Percentiles rank a stretch among this genome's conserved stretches.
Evolutionary conservation across 2,888 invertebrate species (phyloP).

Genomic region (Aporophyla nigra): DNA sequence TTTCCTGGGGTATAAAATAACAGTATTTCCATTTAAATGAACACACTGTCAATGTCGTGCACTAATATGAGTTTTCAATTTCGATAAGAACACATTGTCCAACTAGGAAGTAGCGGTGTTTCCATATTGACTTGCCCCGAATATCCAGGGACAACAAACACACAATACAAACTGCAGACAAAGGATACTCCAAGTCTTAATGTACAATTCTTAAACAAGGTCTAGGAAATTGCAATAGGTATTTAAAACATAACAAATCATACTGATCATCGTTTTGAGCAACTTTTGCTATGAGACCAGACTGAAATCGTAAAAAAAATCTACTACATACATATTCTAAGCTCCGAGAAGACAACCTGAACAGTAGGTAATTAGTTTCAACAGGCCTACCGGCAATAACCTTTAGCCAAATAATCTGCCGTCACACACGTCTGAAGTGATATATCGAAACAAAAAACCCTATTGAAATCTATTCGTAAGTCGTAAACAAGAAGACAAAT

Average conservation of each 20-base stretch:
- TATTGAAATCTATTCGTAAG: constrained; percentile 31
- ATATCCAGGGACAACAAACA: background rate
- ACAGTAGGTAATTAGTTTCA: background rate
- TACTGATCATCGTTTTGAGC: background rate
- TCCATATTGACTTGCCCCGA: constrained; percentile 10
- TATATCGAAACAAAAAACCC: constrained; percentile 42
- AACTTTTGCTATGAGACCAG: background rate
- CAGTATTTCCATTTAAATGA: constrained; percentile 35
- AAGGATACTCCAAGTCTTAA: background rate
- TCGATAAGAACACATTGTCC: constrained; percentile 9
- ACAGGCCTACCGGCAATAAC: constrained; percentile 9
- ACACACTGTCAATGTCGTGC: constrained; percentile 38
- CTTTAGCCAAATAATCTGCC: constrained; percentile 5
- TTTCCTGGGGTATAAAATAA: constrained; percentile 48
- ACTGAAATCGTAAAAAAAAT: background rate
- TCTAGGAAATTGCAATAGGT: background rate
- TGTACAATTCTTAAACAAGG: background rate
- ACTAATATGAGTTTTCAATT: constrained; percentile 33
- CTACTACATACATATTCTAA: too few species aligned
- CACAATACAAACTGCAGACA: background rate
- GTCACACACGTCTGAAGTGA: constrained; percentile 13
- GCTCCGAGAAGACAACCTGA: constrained; percentile 2
- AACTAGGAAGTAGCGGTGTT: constrained; percentile 46
- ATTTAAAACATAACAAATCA: too few species aligned
- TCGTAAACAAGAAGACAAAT: constrained; percentile 43